Evolutionary conservation across 2,113 vertebrate species (phyloP).

Genomic region (Australoheros scitulus): DNA sequence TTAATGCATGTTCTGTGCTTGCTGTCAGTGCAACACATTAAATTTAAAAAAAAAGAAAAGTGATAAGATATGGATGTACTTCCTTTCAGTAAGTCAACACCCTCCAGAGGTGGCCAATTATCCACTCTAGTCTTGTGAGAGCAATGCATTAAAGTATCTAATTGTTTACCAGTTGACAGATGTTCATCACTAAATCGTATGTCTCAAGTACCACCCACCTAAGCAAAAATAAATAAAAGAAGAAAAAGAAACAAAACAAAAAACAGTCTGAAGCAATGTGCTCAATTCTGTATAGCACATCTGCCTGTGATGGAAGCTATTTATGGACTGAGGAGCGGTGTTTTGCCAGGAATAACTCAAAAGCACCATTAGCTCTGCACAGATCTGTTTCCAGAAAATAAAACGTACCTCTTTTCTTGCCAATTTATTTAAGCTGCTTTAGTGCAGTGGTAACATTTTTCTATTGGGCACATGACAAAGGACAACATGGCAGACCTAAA

Average conservation of each 20-base stretch:
- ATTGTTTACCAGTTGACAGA: slow-evolving; percentile 49
- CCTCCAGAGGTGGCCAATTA: not conserved
- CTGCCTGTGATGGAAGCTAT: slow-evolving; percentile 50
- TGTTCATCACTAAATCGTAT: slow-evolving; percentile 20
- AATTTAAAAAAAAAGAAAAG: not conserved
- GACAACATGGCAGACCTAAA: slow-evolving; percentile 2
- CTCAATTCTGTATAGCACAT: not conserved
- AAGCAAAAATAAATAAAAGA: not conserved
- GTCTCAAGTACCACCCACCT: slow-evolving; percentile 39
- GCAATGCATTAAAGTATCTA: slow-evolving; percentile 55
- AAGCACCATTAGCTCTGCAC: slow-evolving; percentile 40
- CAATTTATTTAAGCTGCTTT: not conserved
- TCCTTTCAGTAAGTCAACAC: slow-evolving; percentile 41
- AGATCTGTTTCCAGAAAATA: slow-evolving; percentile 51
- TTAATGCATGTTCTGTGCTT: slow-evolving; percentile 13
- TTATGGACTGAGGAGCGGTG: slow-evolving; percentile 35
- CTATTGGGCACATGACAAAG: not conserved
- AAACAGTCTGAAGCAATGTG: not conserved
- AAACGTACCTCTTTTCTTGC: not conserved
- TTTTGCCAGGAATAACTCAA: slow-evolving; percentile 47
- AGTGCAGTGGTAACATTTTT: slow-evolving; percentile 13
- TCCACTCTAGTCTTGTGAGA: slow-evolving; percentile 7
- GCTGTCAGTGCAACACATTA: slow-evolving; percentile 12
- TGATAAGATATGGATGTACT: not conserved
- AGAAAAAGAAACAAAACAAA: not conserved